phyloP scores from a whole-genome alignment of 2,888 invertebrate genomes.

The Ethmia dodecea region DNA sequence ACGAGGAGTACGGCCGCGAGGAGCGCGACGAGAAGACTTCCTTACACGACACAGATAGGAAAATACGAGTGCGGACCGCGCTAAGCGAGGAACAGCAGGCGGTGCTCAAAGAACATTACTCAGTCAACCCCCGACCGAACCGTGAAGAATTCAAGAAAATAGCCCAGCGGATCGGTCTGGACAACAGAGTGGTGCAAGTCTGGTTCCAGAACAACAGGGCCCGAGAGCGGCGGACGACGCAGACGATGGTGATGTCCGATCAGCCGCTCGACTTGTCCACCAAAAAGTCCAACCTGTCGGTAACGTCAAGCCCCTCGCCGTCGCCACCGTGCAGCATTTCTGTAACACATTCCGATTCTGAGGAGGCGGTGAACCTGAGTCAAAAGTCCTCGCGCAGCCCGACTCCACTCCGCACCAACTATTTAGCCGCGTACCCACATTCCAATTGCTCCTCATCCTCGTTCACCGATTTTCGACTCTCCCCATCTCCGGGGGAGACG shows the following conservation, averaged over 20 bases:
- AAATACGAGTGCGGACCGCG: constrained; percentile 94
- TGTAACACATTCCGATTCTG: constrained; percentile 80
- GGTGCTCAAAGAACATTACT: constrained; percentile 92
- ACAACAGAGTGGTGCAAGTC: constrained; percentile 91
- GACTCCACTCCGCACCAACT: constrained; percentile 72
- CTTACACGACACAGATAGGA: constrained; percentile 81
- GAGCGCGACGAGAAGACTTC: constrained; percentile 74
- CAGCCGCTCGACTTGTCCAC: constrained; percentile 95
- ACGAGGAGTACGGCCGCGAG: constrained; percentile 75
- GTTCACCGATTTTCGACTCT: constrained; percentile 64
- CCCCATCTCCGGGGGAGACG: constrained; percentile 70
- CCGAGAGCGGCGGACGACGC: constrained; percentile 85
- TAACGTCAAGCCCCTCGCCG: constrained; percentile 77
- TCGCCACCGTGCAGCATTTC: constrained; percentile 81
- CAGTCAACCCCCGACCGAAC: constrained; percentile 93
- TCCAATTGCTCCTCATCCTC: constrained; percentile 79
- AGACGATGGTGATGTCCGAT: constrained; percentile 68
- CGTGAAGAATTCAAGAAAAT: constrained; percentile 95
- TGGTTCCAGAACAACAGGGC: constrained; percentile 98
- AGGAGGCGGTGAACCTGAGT: constrained; percentile 88
- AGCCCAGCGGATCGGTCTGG: constrained; percentile 86
- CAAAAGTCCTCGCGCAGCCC: constrained; percentile 82
- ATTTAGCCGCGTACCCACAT: constrained; percentile 74
- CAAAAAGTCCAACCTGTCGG: constrained; percentile 80
- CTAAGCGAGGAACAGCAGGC: constrained; percentile 96